phyloP scores from a whole-genome alignment of 2,888 invertebrate species.

The Polyploca ridens region DNA sequence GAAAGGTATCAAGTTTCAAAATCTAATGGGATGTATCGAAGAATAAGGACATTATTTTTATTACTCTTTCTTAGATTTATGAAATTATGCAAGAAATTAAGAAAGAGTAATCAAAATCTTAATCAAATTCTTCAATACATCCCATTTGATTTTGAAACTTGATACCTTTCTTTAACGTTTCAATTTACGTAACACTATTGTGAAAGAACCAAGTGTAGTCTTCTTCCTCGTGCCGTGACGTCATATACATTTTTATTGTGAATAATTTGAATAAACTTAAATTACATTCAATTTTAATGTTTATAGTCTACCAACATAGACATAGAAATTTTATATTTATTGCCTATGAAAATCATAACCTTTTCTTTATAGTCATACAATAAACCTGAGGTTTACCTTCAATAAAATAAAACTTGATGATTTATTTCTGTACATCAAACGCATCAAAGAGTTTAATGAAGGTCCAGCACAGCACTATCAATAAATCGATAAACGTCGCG shows the following conservation, averaged over 20 bases:
- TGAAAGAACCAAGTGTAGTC: neutral
- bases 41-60: too few species aligned
- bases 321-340: neutral
- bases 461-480: constrained; percentile 55
- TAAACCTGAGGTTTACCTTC: neutral
- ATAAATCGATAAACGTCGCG: constrained; percentile 80
- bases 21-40: too few species aligned
- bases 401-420: neutral
- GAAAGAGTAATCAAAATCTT: too few species aligned
- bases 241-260: neutral
- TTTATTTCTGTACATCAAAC: neutral
- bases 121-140: too few species aligned
- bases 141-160: neutral
- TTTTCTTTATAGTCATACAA: neutral
- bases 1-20: neutral
- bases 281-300: too few species aligned
- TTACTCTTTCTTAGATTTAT: too few species aligned
- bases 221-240: neutral
- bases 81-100: neutral
- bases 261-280: too few species aligned
- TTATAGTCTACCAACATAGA: neutral
- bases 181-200: neutral
- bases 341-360: neutral
- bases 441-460: constrained; percentile 29
- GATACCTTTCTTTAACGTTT: neutral